A percentile compares a stretch with the other conserved stretches of the same genome.
Conservation (phyloP, 1,140 invertebrate genomes). For the Araneus ventricosus region DNA sequence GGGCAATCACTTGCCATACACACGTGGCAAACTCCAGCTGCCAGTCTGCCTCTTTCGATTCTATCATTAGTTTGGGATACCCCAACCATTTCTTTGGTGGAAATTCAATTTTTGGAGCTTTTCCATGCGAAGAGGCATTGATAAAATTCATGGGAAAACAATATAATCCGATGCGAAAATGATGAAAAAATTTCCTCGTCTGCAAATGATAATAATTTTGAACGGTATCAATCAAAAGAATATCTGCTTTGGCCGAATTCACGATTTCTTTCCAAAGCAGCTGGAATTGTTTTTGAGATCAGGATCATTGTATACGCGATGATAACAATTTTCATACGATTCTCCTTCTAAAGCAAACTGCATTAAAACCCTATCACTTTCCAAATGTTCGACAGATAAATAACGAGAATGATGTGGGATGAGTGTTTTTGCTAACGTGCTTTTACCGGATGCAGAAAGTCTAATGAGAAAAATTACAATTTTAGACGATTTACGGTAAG, state of each 20-base stretch:
- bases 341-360: neutral
- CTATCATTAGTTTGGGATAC: neutral
- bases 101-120: neutral
- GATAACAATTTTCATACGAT: neutral
- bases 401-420: too few species aligned
- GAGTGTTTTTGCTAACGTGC: neutral
- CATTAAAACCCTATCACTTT: neutral
- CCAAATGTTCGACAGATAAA: neutral
- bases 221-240: neutral
- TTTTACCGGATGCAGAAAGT: neutral
- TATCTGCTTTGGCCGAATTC: neutral
- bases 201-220: neutral
- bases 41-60: neutral
- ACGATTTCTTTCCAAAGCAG: neutral
- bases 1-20: neutral
- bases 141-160: neutral
- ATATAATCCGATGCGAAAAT: neutral
- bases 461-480: neutral
- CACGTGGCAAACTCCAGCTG: neutral
- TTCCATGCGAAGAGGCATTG: neutral
- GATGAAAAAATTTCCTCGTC: neutral
- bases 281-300: neutral
- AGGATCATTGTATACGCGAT: neutral
- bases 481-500: neutral
- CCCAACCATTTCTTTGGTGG: neutral